Base-by-base conservation (phyloP, 2,797 vertebrate species). In the Adrianichthys oophorus region DNA sequence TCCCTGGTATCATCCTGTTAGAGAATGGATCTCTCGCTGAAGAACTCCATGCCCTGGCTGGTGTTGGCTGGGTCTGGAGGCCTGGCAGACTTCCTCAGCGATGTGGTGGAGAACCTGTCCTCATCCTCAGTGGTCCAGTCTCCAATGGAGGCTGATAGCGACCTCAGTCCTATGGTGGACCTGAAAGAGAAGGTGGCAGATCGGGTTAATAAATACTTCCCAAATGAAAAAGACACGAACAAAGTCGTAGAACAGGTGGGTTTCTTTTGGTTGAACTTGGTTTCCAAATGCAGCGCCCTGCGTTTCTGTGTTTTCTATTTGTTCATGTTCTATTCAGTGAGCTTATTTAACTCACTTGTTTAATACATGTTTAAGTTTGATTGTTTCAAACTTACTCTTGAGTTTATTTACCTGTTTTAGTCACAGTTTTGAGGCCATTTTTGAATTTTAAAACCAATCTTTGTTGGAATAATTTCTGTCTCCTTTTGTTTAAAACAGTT, bases 31-130 rank as follows among this genome's bases (percentile, higher is more conserved):
- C 73, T 91, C 0, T 95, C 95, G 14, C 87, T 94, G 44, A 90
- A 90, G 65, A 91, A 69, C 24, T 88, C 86, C 51, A 92, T 93
- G 52, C 95, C 95, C 37, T 97, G 95, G 89, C 84, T 97, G 66
- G 84, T 97, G 51, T 82, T 97, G 75, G 93, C 92, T 0, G 93
- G 94, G 1, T 95, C 95, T 0, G 95, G 95, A 37, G 95, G 95
- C 1, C 74, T 92, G 8, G 94, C 95, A 0, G 93, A 96, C 82
- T 91, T 94, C 75, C 57, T 97, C 75, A 91, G 87, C 0, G 94
- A 95, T 55, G 57, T 93, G 18, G 46, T 96, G 68, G 91, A 93
- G 70, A 93, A 91, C n/a, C 40, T 89, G 46, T 89, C 87, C 0
- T 79, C 73, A 1, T 48, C 70, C 0, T 45, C 80, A 0, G 52